phyloP scores from a whole-genome alignment of 2,113 vertebrate genomes.

The Vidua macroura region DNA sequence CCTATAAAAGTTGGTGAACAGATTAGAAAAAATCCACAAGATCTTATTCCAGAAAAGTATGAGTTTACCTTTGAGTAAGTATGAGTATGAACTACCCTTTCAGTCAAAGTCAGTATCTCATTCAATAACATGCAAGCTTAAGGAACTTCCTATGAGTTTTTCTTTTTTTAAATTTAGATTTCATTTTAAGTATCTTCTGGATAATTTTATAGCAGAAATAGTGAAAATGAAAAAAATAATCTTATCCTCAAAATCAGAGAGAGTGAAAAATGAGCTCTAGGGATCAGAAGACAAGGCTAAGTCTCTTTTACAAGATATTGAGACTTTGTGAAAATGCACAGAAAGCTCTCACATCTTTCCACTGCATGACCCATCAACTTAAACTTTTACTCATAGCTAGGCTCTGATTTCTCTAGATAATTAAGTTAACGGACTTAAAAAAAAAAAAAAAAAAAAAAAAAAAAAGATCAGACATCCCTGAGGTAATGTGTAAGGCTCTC shows the following conservation, averaged over 20 bases:
- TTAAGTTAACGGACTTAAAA: background rate
- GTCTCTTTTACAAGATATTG: constrained; percentile 6
- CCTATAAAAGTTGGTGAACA: background rate
- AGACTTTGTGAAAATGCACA: constrained; percentile 17
- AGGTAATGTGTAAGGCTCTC: background rate
- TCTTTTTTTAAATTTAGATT: background rate
- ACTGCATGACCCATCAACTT: background rate
- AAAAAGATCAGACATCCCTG: background rate
- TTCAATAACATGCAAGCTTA: background rate
- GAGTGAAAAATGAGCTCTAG: constrained; percentile 23
- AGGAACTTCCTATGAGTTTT: background rate
- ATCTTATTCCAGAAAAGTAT: background rate
- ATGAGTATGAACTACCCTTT: background rate
- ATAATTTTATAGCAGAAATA: background rate
- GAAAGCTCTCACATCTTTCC: constrained; percentile 19
- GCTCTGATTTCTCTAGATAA: constrained; percentile 54
- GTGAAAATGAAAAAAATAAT: background rate
- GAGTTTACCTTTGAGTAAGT: background rate
- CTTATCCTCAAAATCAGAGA: background rate
- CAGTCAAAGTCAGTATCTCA: background rate
- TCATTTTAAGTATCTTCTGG: background rate
- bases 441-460: background rate
- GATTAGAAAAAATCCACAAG: background rate
- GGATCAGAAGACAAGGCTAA: background rate
- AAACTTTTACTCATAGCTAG: constrained; percentile 31